These are phyloP conservation scores for Pycnonotus jocosus DNA, from an alignment of 2,113 vertebrate species.

Conservation along the genomic window DNA sequence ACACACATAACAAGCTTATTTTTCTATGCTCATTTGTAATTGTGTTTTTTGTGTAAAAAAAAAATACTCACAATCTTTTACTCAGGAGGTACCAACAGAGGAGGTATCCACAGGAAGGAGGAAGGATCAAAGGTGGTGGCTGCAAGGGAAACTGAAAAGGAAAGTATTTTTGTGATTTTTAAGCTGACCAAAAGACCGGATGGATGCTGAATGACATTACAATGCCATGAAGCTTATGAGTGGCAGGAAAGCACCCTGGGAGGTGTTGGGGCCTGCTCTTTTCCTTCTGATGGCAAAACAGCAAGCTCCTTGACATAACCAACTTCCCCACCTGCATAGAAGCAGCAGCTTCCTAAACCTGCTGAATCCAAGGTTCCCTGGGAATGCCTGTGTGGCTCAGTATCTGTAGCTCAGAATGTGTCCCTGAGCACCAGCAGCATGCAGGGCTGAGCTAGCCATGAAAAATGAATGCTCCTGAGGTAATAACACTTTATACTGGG, in stretches of 20 bases:
- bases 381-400: accelerated
- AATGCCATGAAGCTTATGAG: neutral
- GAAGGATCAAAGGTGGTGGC: neutral
- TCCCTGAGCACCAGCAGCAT: accelerated
- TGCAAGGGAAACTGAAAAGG: neutral
- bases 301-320: neutral
- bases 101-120: neutral
- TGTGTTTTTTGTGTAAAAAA: neutral
- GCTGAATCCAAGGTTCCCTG: neutral
- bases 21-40: neutral
- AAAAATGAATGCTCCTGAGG: neutral
- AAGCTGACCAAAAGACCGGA: neutral
- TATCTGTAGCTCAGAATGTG: neutral
- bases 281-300: neutral
- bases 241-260: neutral
- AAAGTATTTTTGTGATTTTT: neutral
- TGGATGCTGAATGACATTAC: neutral
- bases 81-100: neutral
- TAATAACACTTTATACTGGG: neutral
- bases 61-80: neutral
- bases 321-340: neutral
- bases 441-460: neutral
- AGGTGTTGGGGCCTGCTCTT: neutral
- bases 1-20: neutral
- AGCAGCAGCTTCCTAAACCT: neutral